These are phyloP conservation scores for Meda fulgida DNA, from an alignment of 2,797 vertebrate species.

Conservation along the genomic window DNA sequence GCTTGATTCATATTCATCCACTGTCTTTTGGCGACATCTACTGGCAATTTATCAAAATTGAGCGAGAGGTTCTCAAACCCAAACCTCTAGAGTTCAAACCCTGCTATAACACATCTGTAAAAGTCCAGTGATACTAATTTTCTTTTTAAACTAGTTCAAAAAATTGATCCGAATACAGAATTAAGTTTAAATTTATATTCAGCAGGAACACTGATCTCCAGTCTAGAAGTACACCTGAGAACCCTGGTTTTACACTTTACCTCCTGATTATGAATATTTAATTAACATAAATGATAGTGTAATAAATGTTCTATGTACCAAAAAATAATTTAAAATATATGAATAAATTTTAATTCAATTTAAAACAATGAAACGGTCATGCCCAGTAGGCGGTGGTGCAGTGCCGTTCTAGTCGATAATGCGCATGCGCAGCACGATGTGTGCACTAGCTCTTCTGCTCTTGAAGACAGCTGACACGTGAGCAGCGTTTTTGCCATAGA, in stretches of 20 bases:
- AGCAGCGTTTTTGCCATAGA: slow-evolving; percentile 6
- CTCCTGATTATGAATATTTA: neutral
- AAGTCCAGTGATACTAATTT: neutral
- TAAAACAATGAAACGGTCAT: neutral
- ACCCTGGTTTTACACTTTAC: neutral
- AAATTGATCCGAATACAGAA: neutral
- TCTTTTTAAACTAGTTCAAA: neutral
- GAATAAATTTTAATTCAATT: neutral
- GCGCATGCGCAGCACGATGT: slow-evolving; percentile 7
- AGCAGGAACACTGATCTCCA: neutral
- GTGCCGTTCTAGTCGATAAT: too few species aligned
- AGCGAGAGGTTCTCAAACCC: neutral
- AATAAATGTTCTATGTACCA: neutral
- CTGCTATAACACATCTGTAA: too few species aligned
- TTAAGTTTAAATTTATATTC: neutral
- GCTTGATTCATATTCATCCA: neutral
- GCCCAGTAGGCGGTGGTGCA: too few species aligned
- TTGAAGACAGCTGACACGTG: slow-evolving; percentile 26
- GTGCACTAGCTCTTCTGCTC: neutral
- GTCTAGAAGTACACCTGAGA: neutral
- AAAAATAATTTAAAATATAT: neutral
- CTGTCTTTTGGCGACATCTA: neutral
- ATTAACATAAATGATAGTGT: neutral
- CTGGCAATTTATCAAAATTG: neutral
- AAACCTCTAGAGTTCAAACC: too few species aligned